A percentile compares a stretch with the other conserved stretches of the same genome.
These are phyloP conservation scores for Melipona quadrifasciata DNA, from an alignment of 1,140 invertebrate species.

Conservation along the genomic window DNA sequence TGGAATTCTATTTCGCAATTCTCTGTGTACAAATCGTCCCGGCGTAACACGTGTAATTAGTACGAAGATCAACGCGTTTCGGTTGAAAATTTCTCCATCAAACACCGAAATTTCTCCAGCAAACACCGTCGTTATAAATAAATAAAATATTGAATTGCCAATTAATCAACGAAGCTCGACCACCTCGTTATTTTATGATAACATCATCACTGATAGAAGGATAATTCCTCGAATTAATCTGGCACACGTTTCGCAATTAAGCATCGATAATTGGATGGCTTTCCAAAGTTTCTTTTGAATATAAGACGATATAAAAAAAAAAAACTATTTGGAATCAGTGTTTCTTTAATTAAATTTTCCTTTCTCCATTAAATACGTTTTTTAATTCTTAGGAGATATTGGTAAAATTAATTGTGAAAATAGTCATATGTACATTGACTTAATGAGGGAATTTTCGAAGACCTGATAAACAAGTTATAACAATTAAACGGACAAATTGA, in stretches of 20 bases:
- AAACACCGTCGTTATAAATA: neutral
- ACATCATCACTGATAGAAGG: neutral
- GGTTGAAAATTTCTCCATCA: neutral
- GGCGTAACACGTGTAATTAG: neutral
- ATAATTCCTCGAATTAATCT: slow-evolving; percentile 8
- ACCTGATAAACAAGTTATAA: too few species aligned
- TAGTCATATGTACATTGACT: too few species aligned
- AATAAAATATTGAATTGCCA: slow-evolving; percentile 36
- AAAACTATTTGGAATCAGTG: neutral
- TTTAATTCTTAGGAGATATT: too few species aligned
- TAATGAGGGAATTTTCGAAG: too few species aligned
- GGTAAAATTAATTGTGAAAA: too few species aligned
- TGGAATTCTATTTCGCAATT: neutral
- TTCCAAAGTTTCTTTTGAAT: neutral
- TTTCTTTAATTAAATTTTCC: neutral
- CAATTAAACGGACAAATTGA: too few species aligned
- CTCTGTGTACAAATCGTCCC: neutral
- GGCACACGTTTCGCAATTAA: neutral
- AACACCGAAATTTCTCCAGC: too few species aligned
- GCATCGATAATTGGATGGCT: neutral
- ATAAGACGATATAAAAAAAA: neutral
- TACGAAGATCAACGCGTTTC: neutral
- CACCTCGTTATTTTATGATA: slow-evolving; percentile 12
- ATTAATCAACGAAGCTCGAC: neutral
- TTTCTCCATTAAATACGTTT: too few species aligned